Conservation (phyloP, 1,140 invertebrate genomes). For the Neoseiulus cucumeris region DNA sequence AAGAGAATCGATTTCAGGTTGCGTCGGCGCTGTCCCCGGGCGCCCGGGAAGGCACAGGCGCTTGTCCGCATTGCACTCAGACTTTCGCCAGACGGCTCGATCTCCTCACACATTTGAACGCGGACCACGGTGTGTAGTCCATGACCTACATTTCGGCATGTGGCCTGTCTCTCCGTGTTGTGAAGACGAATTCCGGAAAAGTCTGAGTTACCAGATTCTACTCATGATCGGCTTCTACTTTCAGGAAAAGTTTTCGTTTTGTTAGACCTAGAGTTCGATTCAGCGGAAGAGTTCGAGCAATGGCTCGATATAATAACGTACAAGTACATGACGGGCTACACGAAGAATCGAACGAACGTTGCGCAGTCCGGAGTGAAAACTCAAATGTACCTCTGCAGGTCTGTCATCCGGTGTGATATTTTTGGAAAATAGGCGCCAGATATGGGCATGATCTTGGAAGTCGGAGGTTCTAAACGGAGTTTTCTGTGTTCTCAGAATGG, state of each 20-base stretch:
- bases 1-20: too few relatives aligned
- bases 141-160: background rate
- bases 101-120: constrained; percentile 2
- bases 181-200: too few relatives aligned
- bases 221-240: background rate
- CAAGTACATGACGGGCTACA: constrained; percentile 3
- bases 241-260: background rate
- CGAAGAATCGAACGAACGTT: background rate
- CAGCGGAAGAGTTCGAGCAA: background rate
- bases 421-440: background rate
- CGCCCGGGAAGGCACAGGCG: background rate
- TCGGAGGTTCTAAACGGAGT: background rate
- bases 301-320: background rate
- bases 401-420: background rate
- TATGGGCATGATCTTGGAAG: too few relatives aligned
- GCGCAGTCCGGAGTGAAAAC: background rate
- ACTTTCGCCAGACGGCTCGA: background rate
- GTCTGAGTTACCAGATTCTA: background rate
- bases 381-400: constrained; percentile 9
- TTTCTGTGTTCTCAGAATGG: background rate
- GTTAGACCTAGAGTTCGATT: background rate
- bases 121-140: background rate
- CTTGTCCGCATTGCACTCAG: background rate
- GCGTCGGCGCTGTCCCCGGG: background rate
- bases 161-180: too few relatives aligned